Percentiles rank a stretch among this genome's conserved stretches.
These are phyloP conservation scores for Hypomecis atomaria DNA, from an alignment of 2,888 invertebrate species.

Conservation along the genomic window DNA sequence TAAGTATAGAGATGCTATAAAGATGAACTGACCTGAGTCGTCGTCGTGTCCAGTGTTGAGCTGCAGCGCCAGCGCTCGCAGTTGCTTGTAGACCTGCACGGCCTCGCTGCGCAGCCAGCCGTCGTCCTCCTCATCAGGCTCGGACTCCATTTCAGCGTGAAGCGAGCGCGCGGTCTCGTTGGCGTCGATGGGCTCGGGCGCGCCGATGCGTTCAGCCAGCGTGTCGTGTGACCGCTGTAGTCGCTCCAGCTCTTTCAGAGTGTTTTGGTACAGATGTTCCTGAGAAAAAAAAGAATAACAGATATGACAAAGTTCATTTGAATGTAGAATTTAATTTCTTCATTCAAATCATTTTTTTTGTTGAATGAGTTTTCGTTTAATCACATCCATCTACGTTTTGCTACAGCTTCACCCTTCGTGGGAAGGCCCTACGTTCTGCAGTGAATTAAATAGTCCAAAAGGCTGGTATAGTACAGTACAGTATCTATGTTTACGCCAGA, in stretches of 20 bases:
- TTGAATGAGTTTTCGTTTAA: too few species aligned
- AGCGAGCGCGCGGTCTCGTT: constrained; percentile 87
- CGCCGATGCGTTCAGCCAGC: constrained; percentile 88
- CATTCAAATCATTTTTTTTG: too few species aligned
- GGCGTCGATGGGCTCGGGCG: constrained; percentile 78
- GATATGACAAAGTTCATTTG: too few species aligned
- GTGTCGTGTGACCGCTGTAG: constrained; percentile 89
- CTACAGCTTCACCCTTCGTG: too few species aligned
- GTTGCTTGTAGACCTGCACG: constrained; percentile 89
- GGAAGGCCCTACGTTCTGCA: too few species aligned
- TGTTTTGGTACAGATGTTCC: constrained; percentile 83
- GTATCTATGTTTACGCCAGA: too few species aligned
- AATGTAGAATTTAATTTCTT: too few species aligned
- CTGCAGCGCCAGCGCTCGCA: constrained; percentile 89
- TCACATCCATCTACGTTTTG: too few species aligned
- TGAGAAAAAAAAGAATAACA: constrained; percentile 45
- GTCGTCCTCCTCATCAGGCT: constrained; percentile 84
- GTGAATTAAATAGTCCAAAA: too few species aligned
- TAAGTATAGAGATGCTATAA: too few species aligned
- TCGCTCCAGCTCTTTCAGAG: constrained; percentile 88
- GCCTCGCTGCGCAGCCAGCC: constrained; percentile 87
- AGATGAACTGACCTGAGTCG: constrained; percentile 84
- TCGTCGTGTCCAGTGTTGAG: constrained; percentile 91
- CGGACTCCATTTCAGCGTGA: constrained; percentile 95
- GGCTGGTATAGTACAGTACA: too few species aligned